Base-by-base conservation (phyloP, 2,797 vertebrate species). In the Passerculus sandwichensis region DNA sequence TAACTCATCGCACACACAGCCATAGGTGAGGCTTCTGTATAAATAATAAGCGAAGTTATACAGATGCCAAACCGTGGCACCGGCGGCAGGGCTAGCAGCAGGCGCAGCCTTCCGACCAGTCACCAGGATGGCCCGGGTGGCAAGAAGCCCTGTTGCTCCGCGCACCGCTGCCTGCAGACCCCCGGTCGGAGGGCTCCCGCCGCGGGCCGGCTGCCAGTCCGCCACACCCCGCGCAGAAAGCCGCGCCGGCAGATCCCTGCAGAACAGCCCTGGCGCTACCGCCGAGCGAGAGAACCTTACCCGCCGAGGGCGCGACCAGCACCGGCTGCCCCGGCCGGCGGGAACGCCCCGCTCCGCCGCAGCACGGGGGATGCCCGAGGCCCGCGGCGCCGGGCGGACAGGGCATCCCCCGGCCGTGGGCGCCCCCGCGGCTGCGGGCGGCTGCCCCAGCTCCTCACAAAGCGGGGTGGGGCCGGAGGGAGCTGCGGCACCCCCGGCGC, bases 401-500 rank as follows among this genome's bases (percentile, higher is more conserved):
- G 34, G 17, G 45, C 77, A 86, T 47, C 13, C 32, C 45, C 29
- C 29, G 16, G 14, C 32, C 69, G 23, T 10, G 57, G 7, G n/a
- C 27, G 51, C 1, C 36, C 19, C 72, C 54, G n/a, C 60, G 20
- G 17, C 40, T 50, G 74, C 74, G 45, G 69, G 22, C 42, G 22
- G 50, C 47, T 60, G 64, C 81, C 26, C 15, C 64, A 6, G 76
- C 78, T 59, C 67, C 32, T 59, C 88, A 91, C 91, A 91, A 93
- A 91, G 93, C 80, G 21, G 72, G 93, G 91, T 70, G 76, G 66
- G 61, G 79, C 79, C 36, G 56, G 29, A 27, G 54, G 27, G n/a
- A n/a, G n/a, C 59, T 45, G 86, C 89, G 47, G 62, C 72, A 74
- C 29, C 62, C 60, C 38, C 3, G 45, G 50, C 29, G 13, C 77